Evolutionary conservation across 2,797 vertebrate species (phyloP).

Genomic region (Enteromius treurensis): DNA sequence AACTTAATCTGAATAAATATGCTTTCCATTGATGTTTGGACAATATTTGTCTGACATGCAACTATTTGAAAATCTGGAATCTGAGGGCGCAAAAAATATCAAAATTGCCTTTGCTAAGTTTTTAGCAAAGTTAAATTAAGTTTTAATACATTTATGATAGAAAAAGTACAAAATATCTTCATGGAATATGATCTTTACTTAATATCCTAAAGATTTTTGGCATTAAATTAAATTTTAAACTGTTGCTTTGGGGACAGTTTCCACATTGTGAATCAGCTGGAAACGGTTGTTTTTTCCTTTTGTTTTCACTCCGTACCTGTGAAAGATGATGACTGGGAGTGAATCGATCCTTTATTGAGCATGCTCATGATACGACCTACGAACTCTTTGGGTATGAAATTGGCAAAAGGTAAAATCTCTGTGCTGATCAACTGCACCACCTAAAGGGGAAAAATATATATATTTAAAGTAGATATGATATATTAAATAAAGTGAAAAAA

Average conservation of each 20-base stretch:
- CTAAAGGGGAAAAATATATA: slow-evolving; percentile 72
- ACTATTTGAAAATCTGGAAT: neutral
- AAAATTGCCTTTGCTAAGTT: neutral
- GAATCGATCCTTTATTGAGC: slow-evolving; percentile 98
- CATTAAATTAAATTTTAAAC: too few relatives aligned
- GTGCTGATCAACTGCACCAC: slow-evolving; percentile 98
- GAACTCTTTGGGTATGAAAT: slow-evolving; percentile 99
- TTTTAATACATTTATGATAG: neutral
- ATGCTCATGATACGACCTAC: slow-evolving; percentile 99
- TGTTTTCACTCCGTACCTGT: slow-evolving; percentile 83
- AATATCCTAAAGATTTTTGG: neutral
- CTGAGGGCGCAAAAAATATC: too few relatives aligned
- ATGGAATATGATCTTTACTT: neutral
- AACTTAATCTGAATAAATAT: too few relatives aligned
- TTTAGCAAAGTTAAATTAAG: neutral
- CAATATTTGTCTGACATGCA: neutral
- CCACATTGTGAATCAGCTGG: neutral
- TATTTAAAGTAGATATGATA: neutral
- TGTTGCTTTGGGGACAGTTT: neutral
- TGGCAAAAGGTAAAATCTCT: slow-evolving; percentile 97
- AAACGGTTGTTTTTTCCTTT: too few relatives aligned
- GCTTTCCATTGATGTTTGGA: neutral
- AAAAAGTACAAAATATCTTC: neutral
- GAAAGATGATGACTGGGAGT: slow-evolving; percentile 97
- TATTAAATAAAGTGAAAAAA: neutral